Evolutionary conservation across 2,113 vertebrate genomes (phyloP), one percentile per base, ranked within the genome.

Genomic region (Dicrurus megarhynchus): DNA sequence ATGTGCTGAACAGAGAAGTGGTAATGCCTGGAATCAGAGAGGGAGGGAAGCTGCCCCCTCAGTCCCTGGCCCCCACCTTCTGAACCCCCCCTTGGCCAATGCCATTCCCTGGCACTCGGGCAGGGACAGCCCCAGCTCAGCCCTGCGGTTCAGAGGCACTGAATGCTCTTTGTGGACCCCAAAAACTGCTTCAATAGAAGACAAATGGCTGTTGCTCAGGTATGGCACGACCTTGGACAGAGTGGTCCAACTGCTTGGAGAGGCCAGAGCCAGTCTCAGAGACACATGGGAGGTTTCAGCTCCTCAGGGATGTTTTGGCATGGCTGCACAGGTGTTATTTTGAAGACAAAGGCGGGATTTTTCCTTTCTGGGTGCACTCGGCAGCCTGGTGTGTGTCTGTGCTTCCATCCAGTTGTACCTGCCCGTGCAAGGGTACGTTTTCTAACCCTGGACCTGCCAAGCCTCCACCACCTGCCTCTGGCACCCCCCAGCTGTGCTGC

Each of bases 391-490:
- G 27, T 7, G 1, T 47, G 12, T 28, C n/a, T 52, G 52, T 20
- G 32, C 55, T 57, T 53, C 75, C 41, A 11, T 3, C 55, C 55
- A 6, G 23, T 7, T 15, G 17, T 18, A 22, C 55, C 67, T 13
- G 6, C 42, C 82, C 9, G 0, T 52, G 55, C 7, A 4, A 11
- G 46, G 30, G 26, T 7, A 4, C 3, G 8, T 39, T 84, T 37
- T 16, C 22, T 14, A 20, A 7, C 23, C 26, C 20, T 4, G n/a
- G 4, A 26, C 11, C 27, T 7, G 4, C 86, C 37, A 13, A 59
- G 3, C 52, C 44, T 67, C 52, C 33, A 10, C 11, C 7, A 13
- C 37, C 32, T 8, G 1, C 24, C 22, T 16, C 10, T 0, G 1
- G 9, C 52, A 33, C 30, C 52, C 30, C 4, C n/a, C 10, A 28